These are phyloP conservation scores for Botia kubotai DNA, from an alignment of 2,797 vertebrate species.

Conservation along the genomic window DNA sequence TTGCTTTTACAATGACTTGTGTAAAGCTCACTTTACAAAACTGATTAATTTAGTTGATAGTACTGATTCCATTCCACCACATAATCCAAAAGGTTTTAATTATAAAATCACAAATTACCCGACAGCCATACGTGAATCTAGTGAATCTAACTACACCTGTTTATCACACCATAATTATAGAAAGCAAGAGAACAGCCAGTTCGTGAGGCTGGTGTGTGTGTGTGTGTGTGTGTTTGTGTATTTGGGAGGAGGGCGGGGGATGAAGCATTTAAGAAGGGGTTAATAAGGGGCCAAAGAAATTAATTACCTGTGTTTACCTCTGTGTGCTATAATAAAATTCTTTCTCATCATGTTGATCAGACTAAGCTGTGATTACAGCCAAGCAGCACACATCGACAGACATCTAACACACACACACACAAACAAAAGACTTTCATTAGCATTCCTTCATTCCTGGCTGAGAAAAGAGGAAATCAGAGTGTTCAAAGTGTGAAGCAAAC, in stretches of 20 bases:
- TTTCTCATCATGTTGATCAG: constrained; percentile 36
- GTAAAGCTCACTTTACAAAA: too few species aligned
- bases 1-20: too few species aligned
- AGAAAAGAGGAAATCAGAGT: neutral
- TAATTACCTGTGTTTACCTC: constrained; percentile 22
- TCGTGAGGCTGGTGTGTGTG: neutral
- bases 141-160: neutral
- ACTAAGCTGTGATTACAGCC: constrained; percentile 38
- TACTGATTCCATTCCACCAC: too few species aligned
- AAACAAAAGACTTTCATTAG: neutral
- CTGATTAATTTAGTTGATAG: too few species aligned
- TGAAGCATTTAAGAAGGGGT: constrained; percentile 19
- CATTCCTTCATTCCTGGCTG: constrained; percentile 4
- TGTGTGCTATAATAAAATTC: constrained; percentile 35
- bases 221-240: neutral
- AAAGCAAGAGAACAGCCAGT: neutral
- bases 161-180: constrained; percentile 4
- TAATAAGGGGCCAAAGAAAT: constrained; percentile 34
- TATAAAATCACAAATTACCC: too few species aligned
- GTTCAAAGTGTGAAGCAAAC: constrained; percentile 1
- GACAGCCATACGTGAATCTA: neutral
- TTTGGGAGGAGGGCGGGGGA: neutral
- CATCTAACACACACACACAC: neutral
- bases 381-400: neutral
- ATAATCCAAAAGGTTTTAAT: too few species aligned